These are phyloP conservation scores for Microdon myrmicae DNA, from an alignment of 2,888 invertebrate species.

Conservation along the genomic window DNA sequence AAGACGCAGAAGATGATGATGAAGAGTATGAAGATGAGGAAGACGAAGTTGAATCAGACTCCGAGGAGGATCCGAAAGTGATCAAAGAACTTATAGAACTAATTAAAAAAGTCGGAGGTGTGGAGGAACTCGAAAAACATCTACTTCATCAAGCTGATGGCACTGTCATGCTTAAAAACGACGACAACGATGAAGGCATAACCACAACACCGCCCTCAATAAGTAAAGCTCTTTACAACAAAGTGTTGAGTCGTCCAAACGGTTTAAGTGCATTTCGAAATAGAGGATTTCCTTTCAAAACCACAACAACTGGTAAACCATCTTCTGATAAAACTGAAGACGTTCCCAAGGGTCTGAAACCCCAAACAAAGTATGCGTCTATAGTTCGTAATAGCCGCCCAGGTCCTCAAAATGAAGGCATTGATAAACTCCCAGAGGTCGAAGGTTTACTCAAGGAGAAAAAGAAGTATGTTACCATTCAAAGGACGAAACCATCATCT, in stretches of 20 bases:
- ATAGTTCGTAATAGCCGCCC: conserved; percentile 73
- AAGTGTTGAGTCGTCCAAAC: conserved; percentile 71
- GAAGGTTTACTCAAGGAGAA: conserved; percentile 66
- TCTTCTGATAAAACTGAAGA: conserved; percentile 23
- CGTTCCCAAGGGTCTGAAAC: conserved; percentile 26
- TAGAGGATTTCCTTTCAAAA: conserved; percentile 57
- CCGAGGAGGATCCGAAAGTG: conserved; percentile 69
- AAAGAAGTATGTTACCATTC: conserved; percentile 77
- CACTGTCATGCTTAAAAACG: conserved; percentile 67
- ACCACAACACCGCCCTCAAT: conserved; percentile 73
- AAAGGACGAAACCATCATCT: conserved; percentile 70
- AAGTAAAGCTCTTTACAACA: conserved; percentile 80
- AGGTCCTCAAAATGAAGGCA: conserved; percentile 71
- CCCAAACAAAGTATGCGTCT: conserved; percentile 69
- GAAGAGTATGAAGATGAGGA: conserved; percentile 69
- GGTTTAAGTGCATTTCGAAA: conserved; percentile 61
- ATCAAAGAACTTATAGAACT: conserved; percentile 85
- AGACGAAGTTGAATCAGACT: conserved; percentile 60
- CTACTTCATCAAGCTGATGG: conserved; percentile 71
- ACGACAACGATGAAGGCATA: conserved; percentile 59
- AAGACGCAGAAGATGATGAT: conserved; percentile 67
- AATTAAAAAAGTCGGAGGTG: conserved; percentile 88
- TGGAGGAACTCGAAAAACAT: conserved; percentile 87
- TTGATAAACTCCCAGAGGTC: conserved; percentile 65
- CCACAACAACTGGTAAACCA: conserved; percentile 30